A percentile compares a stretch with the other conserved stretches of the same genome.
phyloP scores from a whole-genome alignment of 2,888 invertebrate species.

The Allophyes oxyacanthae region DNA sequence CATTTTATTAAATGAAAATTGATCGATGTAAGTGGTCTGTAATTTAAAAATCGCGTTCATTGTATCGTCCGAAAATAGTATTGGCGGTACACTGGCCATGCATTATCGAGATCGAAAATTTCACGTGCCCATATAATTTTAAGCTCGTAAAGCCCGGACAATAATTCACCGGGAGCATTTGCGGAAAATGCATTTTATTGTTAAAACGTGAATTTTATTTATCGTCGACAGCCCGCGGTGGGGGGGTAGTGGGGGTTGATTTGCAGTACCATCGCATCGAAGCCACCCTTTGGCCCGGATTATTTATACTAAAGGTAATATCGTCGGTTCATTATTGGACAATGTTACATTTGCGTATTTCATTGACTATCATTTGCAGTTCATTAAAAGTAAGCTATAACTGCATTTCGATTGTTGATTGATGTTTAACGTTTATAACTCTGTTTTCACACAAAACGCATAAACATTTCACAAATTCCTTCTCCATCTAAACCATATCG shows the following conservation, averaged over 20 bases:
- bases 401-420: conserved; percentile 50
- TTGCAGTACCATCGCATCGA: conserved; percentile 87
- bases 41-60: conserved; percentile 58
- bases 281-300: conserved; percentile 87
- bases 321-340: conserved; percentile 87
- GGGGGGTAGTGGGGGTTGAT: conserved; percentile 79
- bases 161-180: conserved; percentile 88
- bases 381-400: conserved; percentile 79
- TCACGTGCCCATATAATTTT: conserved; percentile 89
- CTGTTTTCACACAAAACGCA: conserved; percentile 14
- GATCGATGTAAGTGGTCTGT: conserved; percentile 55
- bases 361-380: conserved; percentile 83
- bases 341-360: conserved; percentile 87
- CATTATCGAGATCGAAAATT: conserved; percentile 89
- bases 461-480: background rate
- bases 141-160: conserved; percentile 88
- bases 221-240: conserved; percentile 85
- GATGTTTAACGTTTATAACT: conserved; percentile 28
- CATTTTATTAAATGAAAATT: conserved; percentile 45
- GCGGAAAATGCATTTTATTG: conserved; percentile 90
- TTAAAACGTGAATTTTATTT: conserved; percentile 90
- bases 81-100: conserved; percentile 73
- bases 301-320: conserved; percentile 89
- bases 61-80: conserved; percentile 78
- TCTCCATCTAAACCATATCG: no score